Conservation (phyloP, 1,140 invertebrate genomes). For the Sweltsa coloradensis region DNA sequence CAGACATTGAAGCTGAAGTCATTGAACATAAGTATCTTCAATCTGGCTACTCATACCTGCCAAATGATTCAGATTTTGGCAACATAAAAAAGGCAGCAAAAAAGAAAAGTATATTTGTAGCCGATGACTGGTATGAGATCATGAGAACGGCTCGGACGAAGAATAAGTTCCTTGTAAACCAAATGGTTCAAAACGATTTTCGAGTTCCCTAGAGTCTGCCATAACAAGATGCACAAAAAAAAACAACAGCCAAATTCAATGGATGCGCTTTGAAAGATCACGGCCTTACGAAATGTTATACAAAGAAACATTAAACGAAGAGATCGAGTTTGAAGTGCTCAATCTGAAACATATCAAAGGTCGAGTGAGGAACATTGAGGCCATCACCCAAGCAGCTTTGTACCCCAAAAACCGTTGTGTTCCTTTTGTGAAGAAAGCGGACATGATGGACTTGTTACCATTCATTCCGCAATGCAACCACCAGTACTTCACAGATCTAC, state of each 20-base stretch:
- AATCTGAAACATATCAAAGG: background rate
- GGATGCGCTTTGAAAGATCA: background rate
- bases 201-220: background rate
- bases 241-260: background rate
- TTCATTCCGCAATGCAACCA: background rate
- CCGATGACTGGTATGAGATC: slow-evolving; percentile 6
- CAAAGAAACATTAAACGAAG: background rate
- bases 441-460: background rate
- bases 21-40: background rate
- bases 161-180: background rate
- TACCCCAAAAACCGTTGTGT: background rate
- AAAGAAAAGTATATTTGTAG: slow-evolving; percentile 3
- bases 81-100: background rate
- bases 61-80: slow-evolving; percentile 7
- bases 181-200: background rate
- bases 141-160: background rate
- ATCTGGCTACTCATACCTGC: background rate
- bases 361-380: background rate
- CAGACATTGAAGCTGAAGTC: background rate
- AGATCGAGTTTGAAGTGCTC: background rate
- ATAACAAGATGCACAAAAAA: background rate
- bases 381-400: background rate
- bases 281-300: background rate
- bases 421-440: background rate
- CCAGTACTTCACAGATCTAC: background rate